Base-by-base conservation (phyloP, 2,113 vertebrate species). In the Osmerus mordax region DNA sequence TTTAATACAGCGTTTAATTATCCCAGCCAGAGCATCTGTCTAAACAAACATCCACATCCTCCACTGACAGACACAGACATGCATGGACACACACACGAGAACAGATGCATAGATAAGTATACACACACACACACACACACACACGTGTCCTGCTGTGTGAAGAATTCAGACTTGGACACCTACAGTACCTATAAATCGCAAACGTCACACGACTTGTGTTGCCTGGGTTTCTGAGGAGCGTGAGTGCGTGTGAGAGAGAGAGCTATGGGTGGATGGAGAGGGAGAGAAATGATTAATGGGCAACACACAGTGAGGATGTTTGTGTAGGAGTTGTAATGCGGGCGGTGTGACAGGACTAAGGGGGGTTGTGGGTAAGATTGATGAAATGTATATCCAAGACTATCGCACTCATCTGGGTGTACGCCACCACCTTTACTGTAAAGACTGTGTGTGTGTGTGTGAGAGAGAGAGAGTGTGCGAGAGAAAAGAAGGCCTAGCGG, bases 1-100 rank as follows among this genome's bases (percentile, higher is more conserved):
- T 90, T 88, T 87, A 89, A 87, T 86, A 81, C 41, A 75, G 61
- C 64, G 25, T 89, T 87, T 88, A 86, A 86, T 89, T 83, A 88
- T 85, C 87, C 54, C 76, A 36, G 32, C 32, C 78, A 66, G 83
- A 67, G 81, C 87, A 91, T 89, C 86, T 91, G 90, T 87, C 75
- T 77, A 89, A 89, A 79, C 70, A 65, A 71, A 90, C 86, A 89
- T 73, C 83, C 85, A 88, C 87, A 88, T 89, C 86, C 84, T 81
- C 78, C 67, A 25, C 72, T 54, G 71, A 63, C 71, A 16, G 18
- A 78, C 21, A 71, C 25, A 28, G n/a, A 55, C 72, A 58, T 7
- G 21, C 66, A 54, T 63, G 14, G 53, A 69, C 47, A 84, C 70
- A 70, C 75, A 75, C 75, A 72, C 28, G 32, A 2, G 13, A n/a